Conservation (phyloP, 2,797 vertebrate genomes). For the Semotilus atromaculatus region DNA sequence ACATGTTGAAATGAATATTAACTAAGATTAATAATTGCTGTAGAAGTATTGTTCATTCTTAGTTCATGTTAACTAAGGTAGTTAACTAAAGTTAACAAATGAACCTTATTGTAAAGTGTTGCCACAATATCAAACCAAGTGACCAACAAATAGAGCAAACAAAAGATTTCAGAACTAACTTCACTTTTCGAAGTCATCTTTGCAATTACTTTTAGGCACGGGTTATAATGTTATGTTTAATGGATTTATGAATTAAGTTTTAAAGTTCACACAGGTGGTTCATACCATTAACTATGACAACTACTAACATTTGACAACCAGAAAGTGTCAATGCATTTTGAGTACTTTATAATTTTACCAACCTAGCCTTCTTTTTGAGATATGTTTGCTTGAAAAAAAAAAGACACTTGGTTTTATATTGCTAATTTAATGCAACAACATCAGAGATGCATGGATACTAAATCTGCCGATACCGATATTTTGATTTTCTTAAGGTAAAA, state of each 20-base stretch:
- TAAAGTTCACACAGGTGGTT: not conserved
- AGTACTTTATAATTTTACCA: not conserved
- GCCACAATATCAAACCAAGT: not conserved
- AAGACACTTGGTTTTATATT: not conserved
- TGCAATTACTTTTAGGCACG: not conserved
- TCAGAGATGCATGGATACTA: not conserved
- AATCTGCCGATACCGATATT: not conserved
- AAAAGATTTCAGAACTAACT: not conserved
- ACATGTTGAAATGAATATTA: not conserved
- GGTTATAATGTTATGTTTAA: not conserved
- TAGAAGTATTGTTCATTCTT: not conserved
- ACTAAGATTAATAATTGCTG: not conserved
- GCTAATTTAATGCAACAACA: not conserved
- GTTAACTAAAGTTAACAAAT: not conserved
- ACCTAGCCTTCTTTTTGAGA: not conserved
- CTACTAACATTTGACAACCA: conserved; percentile 2
- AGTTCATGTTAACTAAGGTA: not conserved
- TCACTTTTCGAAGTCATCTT: not conserved
- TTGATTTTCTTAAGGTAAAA: not conserved
- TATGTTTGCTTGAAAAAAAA: not conserved
- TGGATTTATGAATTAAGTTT: not conserved
- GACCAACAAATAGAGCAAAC: not conserved
- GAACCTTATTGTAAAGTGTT: not conserved
- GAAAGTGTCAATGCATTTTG: too few relatives aligned
- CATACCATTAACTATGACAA: not conserved